Percentiles rank a stretch among this genome's conserved stretches.
phyloP scores from a whole-genome alignment of 2,113 vertebrate genomes.

The Ovibos moschatus region DNA sequence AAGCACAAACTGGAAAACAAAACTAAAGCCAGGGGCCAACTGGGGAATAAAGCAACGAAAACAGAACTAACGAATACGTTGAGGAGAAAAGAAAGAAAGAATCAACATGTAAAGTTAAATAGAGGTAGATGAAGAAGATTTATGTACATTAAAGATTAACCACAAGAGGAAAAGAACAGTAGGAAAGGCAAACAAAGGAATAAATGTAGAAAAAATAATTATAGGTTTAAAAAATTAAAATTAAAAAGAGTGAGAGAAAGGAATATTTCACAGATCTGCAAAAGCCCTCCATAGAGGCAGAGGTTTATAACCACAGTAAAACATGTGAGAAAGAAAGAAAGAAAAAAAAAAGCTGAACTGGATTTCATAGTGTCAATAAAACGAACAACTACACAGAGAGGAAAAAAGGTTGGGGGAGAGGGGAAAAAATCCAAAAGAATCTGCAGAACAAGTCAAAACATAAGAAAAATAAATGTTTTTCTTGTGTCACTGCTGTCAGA shows the following conservation, averaged over 20 bases:
- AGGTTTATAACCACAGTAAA: not conserved
- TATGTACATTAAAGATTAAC: not conserved
- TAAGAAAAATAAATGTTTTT: not conserved
- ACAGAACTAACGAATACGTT: not conserved
- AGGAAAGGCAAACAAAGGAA: not conserved
- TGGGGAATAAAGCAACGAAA: not conserved
- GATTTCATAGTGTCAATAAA: not conserved
- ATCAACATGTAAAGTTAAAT: not conserved
- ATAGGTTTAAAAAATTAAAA: not conserved
- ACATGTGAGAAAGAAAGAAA: not conserved
- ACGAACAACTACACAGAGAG: not conserved
- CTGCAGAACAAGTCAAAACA: not conserved
- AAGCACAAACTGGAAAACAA: not conserved
- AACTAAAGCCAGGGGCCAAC: not conserved
- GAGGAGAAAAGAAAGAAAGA: not conserved
- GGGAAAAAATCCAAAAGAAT: not conserved
- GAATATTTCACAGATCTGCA: not conserved
- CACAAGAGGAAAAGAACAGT: not conserved
- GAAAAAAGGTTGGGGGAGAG: not conserved
- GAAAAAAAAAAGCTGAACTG: not conserved
- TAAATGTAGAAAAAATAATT: not conserved
- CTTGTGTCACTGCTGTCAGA: not conserved
- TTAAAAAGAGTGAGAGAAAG: not conserved
- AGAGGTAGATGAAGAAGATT: not conserved
- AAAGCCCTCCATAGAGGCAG: not conserved